These are phyloP conservation scores for Schizaphis graminum DNA, from an alignment of 2,888 invertebrate genomes.

Conservation along the genomic window DNA sequence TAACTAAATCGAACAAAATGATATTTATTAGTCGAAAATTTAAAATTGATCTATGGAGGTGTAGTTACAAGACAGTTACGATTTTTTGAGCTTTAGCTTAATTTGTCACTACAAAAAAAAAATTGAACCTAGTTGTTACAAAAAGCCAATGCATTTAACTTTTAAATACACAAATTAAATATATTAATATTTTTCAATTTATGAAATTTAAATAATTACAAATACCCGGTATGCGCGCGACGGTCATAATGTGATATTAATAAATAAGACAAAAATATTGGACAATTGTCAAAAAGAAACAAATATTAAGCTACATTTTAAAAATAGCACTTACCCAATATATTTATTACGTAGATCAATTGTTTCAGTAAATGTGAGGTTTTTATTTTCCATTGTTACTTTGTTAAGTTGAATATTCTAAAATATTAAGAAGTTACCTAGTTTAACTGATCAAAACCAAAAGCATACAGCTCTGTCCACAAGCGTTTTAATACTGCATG, in stretches of 20 bases:
- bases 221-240: not conserved
- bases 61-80: not conserved
- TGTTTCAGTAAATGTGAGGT: conserved; percentile 84
- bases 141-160: not conserved
- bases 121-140: not conserved
- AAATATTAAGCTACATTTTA: not conserved
- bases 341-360: conserved; percentile 84
- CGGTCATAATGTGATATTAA: not conserved
- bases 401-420: not conserved
- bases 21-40: not conserved
- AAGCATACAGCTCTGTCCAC: conserved; percentile 5
- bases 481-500: not conserved
- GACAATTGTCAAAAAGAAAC: not conserved
- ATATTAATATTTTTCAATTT: not conserved
- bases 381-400: conserved; percentile 71
- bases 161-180: not conserved
- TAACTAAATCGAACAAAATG: not conserved
- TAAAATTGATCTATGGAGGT: not conserved
- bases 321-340: conserved; percentile 79
- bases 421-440: not conserved
- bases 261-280: conserved; percentile 7
- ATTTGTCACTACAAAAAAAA: not conserved
- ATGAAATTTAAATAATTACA: not conserved
- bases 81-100: not conserved
- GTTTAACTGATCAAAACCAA: not conserved